Evolutionary conservation across 2,888 invertebrate genomes (phyloP), one percentile per base, ranked within the genome.

Genomic region (Tridacna gigas): DNA sequence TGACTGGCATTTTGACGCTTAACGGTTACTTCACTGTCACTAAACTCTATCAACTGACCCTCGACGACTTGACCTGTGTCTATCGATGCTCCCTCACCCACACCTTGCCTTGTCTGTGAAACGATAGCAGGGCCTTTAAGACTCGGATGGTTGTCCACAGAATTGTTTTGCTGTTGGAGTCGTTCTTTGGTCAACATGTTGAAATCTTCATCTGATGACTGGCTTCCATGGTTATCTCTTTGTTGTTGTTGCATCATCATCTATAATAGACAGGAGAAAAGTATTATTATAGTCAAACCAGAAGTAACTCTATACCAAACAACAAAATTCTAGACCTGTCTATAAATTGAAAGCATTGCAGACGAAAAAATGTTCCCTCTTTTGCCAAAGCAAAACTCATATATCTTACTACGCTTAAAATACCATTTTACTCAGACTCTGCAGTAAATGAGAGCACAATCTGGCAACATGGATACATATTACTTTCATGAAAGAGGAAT

Each of bases 171-270:
- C 47, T 74, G 65, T 65, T 80, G 82, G 7, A 86, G 73, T 28
- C 86, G 73, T 48, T 86, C 86, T 74, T 86, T 77, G 47, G 82
- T 66, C 26, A 86, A 61, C 51, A 82, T n/a, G 45, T 86, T 86
- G 47, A 86, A 86, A 63, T 85, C 85, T 74, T 86, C 86, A 45
- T 86, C 86, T 0, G 80, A 82, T 51, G 85, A 86, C 66, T 80
- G 79, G 28, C 77, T 74, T 13, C 71, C 73, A 48, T 79, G 75
- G 22, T 37, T 71, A n/a, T 11, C 26, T 22, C 51, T 25, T 45
- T 67, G 74, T 51, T 82, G 80, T 48, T 77, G 75, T 56, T 85
- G 84, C 75, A 77, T 66, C 75, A 74, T 77, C 67, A 74, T 63
- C 66, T 81, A 47, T n/a, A 47, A 61, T 60, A 25, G 25, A 37